Evolutionary conservation across 2,113 vertebrate genomes (phyloP).

Genomic region (Alces alces): DNA sequence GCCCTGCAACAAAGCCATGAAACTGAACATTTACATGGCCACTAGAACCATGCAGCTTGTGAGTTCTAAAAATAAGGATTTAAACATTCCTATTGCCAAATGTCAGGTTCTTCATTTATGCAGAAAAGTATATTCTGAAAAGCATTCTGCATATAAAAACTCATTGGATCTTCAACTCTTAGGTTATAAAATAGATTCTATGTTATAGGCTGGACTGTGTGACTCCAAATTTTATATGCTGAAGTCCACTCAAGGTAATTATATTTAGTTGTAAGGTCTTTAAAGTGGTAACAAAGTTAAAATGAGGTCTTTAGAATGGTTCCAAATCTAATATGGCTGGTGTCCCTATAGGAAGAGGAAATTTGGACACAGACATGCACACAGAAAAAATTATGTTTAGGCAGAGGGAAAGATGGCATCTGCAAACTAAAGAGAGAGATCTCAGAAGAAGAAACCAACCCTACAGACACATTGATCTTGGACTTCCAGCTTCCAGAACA

Average conservation of each 20-base stretch:
- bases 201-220: background rate
- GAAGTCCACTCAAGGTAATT: background rate
- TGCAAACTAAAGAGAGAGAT: background rate
- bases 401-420: background rate
- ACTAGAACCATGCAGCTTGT: background rate
- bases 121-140: slow-evolving; percentile 16
- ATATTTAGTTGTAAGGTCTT: background rate
- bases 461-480: background rate
- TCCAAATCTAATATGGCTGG: background rate
- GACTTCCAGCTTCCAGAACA: background rate
- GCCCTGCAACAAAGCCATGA: background rate
- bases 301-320: background rate
- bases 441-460: background rate
- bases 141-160: background rate
- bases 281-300: background rate
- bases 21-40: background rate
- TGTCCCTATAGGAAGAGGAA: background rate
- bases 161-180: background rate
- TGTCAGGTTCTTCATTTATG: slow-evolving; percentile 25
- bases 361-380: background rate
- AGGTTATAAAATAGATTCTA: background rate
- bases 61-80: slow-evolving; percentile 29
- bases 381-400: background rate
- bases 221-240: background rate
- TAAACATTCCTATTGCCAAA: slow-evolving; percentile 29